These are phyloP conservation scores for Drosophila borborema DNA, from an alignment of 2,888 invertebrate species.

Conservation along the genomic window DNA sequence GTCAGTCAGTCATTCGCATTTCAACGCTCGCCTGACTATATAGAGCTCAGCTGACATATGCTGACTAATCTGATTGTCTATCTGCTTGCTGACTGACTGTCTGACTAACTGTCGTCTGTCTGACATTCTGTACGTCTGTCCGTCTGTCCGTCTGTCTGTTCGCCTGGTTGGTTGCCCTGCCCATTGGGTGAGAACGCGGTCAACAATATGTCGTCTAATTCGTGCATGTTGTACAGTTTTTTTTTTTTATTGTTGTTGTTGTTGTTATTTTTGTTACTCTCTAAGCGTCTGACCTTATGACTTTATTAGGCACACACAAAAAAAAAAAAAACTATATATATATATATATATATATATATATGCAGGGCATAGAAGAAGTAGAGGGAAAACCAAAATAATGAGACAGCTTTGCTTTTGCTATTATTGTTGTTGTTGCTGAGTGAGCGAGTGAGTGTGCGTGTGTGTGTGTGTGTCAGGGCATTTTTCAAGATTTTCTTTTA, in stretches of 20 bases:
- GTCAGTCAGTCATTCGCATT: not conserved
- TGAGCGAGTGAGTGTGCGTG: not conserved
- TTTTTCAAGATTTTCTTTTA: slow-evolving; percentile 54
- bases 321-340: not conserved
- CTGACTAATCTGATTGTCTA: slow-evolving; percentile 11
- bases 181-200: slow-evolving; percentile 38
- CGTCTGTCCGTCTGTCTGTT: not conserved
- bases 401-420: slow-evolving; percentile 41
- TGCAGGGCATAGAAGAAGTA: slow-evolving; percentile 18
- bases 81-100: slow-evolving; percentile 15
- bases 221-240: slow-evolving; percentile 34
- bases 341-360: slow-evolving; percentile 8
- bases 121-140: not conserved
- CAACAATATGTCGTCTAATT: slow-evolving; percentile 45
- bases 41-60: slow-evolving; percentile 6
- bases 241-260: slow-evolving; percentile 2
- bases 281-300: slow-evolving; percentile 58
- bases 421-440: not conserved
- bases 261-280: slow-evolving; percentile 14
- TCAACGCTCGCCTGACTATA: slow-evolving; percentile 23
- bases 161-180: slow-evolving; percentile 12
- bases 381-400: slow-evolving; percentile 47
- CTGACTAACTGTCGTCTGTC: not conserved
- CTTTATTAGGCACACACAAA: slow-evolving; percentile 46
- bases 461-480: slow-evolving; percentile 26